Conservation (phyloP, 2,888 invertebrate genomes). For the Apotomis capreana region DNA sequence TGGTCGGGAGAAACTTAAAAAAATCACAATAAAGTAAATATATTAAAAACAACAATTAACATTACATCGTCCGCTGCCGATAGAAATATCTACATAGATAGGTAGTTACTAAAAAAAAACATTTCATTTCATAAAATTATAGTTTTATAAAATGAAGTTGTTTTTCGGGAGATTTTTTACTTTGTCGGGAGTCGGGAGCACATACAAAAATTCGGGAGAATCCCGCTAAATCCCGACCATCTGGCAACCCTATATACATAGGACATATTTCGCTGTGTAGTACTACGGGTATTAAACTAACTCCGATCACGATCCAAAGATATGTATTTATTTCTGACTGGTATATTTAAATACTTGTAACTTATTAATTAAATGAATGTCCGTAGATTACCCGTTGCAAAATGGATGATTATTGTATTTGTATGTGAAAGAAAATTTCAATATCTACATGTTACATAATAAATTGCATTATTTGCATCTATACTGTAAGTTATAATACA, state of each 20-base stretch:
- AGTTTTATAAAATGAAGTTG: too few relatives aligned
- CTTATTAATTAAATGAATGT: background rate
- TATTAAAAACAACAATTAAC: too few relatives aligned
- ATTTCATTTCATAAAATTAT: too few relatives aligned
- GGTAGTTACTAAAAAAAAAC: too few relatives aligned
- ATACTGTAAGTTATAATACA: constrained; percentile 6
- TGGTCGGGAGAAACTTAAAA: too few relatives aligned
- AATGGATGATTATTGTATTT: background rate
- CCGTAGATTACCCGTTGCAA: background rate
- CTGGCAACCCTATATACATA: background rate
- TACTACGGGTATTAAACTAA: background rate
- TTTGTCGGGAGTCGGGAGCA: too few relatives aligned
- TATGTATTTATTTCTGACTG: background rate
- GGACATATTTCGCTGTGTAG: background rate
- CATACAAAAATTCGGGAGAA: too few relatives aligned
- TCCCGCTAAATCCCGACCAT: too few relatives aligned
- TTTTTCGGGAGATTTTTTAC: too few relatives aligned
- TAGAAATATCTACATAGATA: too few relatives aligned
- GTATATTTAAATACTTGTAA: background rate
- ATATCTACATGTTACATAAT: background rate
- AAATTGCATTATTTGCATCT: background rate
- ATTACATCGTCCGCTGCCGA: too few relatives aligned
- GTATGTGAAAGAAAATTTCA: background rate
- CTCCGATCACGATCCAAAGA: background rate
- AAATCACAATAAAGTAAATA: too few relatives aligned